Base-by-base conservation (phyloP, 2,888 invertebrate genomes). In the Campoplex nolae region DNA sequence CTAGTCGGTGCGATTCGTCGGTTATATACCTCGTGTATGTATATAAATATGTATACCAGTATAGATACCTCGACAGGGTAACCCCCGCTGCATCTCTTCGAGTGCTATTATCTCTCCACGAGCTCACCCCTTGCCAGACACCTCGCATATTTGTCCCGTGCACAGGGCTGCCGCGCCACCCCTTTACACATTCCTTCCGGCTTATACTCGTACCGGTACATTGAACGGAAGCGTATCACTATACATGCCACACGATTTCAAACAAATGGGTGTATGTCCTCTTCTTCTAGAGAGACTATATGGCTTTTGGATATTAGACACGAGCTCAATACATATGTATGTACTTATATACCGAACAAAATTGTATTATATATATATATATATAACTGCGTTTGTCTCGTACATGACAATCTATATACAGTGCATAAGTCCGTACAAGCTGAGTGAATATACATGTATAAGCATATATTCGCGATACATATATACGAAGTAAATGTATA, bases 151-250 rank as follows among this genome's bases (percentile, higher is more conserved):
- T 86, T 86, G 74, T 88, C 54, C 84, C 85, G 48, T 65, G 78
- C 85, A 81, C 89, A 71, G 83, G 68, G 70, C 78, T 54, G 35
- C 83, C 74, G 48, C 23, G 23, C 23, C 23, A 23, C 23, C 82
- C 82, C 87, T 84, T 73, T 88, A 84, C 89, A 90, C 83, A 90
- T 89, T 89, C 89, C 87, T 89, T 80, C 79, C 85, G 76, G 82
- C 82, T 82, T 82, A 78, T 77, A 78, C 82, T 74, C 68, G 56
- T 78, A 68, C 81, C 74, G 62, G 78, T 75, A 83, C 70, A 75
- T 78, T 83, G 51, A 7, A 65, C 54, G 38, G 70, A 77, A 70
- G 77, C 45, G 71, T 81, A 54, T 62, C 65, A 28, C 58, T 76
- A 28, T 82, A 32, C 35, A 38, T 73, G 18, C 32, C 16, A 58